These are phyloP conservation scores for Denticeps clupeoides DNA, from an alignment of 2,797 vertebrate genomes.

Conservation along the genomic window DNA sequence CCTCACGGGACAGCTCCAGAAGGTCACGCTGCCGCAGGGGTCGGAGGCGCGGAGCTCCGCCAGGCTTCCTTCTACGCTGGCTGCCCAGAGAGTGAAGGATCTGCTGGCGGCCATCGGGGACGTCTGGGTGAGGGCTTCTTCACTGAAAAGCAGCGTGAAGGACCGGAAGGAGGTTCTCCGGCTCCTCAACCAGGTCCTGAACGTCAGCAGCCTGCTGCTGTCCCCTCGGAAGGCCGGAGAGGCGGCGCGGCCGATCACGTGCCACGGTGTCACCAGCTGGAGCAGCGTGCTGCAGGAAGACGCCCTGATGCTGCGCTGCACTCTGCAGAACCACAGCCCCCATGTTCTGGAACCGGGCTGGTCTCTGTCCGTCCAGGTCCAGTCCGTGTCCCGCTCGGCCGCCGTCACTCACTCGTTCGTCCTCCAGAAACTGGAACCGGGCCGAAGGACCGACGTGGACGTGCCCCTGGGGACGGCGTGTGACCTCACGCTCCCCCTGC, in stretches of 20 bases:
- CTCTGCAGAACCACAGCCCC: conserved; percentile 67
- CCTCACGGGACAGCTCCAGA: conserved; percentile 68
- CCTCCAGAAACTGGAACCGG: conserved; percentile 57
- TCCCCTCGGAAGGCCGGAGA: conserved; percentile 29
- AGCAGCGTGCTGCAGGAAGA: conserved; percentile 60
- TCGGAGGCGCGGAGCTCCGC: conserved; percentile 12
- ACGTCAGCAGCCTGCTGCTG: conserved; percentile 67
- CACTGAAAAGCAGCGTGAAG: conserved; percentile 65
- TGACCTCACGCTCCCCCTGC: conserved; percentile 63
- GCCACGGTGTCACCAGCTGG: conserved; percentile 58
- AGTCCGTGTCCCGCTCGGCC: conserved; percentile 43
- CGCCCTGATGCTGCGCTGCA: conserved; percentile 62
- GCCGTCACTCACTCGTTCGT: conserved; percentile 66
- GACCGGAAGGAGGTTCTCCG: conserved; percentile 67
- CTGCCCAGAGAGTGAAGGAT: conserved; percentile 64
- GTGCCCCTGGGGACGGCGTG: conserved; percentile 56
- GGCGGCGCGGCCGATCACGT: conserved; percentile 57
- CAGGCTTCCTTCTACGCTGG: conserved; percentile 34
- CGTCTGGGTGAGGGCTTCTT: conserved; percentile 74
- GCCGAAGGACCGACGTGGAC: conserved; percentile 57
- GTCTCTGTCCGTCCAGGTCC: conserved; percentile 68
- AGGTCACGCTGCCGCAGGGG: conserved; percentile 48
- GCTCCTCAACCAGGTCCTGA: conserved; percentile 75
- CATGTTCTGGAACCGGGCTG: conserved; percentile 73
- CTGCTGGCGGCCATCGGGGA: conserved; percentile 76